Base-by-base conservation (phyloP, 2,888 invertebrate species). In the Epinotia ramella region DNA sequence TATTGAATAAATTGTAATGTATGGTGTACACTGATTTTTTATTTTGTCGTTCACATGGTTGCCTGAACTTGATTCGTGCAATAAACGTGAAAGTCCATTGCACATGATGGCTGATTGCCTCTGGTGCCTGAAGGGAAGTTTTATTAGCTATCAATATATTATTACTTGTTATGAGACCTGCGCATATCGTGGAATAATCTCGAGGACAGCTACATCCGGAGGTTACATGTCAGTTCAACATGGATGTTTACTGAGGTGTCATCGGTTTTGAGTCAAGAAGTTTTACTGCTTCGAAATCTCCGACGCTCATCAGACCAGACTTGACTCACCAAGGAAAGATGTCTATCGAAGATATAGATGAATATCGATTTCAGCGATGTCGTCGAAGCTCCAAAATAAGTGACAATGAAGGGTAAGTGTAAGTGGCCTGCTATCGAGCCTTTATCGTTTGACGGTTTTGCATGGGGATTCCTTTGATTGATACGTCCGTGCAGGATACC, bases 401-500 rank as follows among this genome's bases (percentile, higher is more conserved):
- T 74, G 33, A 62, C 56, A 62, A 49, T 73, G 71, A 80, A 82
- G 84, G 90, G 90, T 90, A 89, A 90, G 90, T 90, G 90, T 90
- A 89, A 90, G 90, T 90, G 80, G 81, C 79, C 80, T 79, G 81
- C 78, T 82, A 84, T 87, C 84, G 87, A 84, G 82, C 79, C 81
- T 82, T 73, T 77, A 70, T 69, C 64, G 77, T 73, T 73, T 73
- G 73, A 77, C 60, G 77, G 73, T 73, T 76, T 74, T 77, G 74
- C 74, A 74, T 77, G 77, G 73, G 77, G 74, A 60, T 59, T 73
- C 66, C 68, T 33, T 62, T 67, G 76, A 57, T 72, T 59, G 33
- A 66, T 56, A 65, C 12, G 62, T 76, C 67, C 72, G 20, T 72
- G 60, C 65, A 67, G 67, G 71, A 62, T 57, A 24, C 18, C 44